Conservation (phyloP, 2,113 vertebrate species). For the Suricata suricatta region DNA sequence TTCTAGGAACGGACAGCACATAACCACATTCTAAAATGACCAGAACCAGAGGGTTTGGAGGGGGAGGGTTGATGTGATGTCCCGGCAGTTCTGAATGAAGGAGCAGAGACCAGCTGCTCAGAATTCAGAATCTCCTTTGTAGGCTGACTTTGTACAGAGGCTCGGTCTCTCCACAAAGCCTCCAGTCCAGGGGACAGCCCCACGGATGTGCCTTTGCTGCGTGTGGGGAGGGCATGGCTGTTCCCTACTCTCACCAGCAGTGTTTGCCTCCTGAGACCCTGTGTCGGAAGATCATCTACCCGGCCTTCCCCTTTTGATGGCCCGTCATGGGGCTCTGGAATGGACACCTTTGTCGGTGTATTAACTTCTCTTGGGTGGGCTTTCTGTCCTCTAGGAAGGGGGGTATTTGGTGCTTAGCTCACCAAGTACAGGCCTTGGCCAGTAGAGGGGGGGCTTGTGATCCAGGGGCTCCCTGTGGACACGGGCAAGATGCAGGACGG, state of each 20-base stretch:
- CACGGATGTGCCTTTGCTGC: accelerated
- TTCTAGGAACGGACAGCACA: too few species aligned
- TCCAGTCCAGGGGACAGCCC: neutral
- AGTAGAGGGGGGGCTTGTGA: neutral
- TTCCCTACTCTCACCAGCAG: accelerated
- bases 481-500: accelerated
- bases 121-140: neutral
- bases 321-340: neutral
- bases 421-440: neutral
- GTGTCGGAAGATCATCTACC: neutral
- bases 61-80: neutral
- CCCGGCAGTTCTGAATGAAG: too few species aligned
- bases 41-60: accelerated
- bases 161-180: accelerated
- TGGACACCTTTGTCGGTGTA: too few species aligned
- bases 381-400: neutral
- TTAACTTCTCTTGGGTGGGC: neutral
- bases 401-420: neutral
- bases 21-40: too few species aligned
- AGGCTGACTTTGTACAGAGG: neutral
- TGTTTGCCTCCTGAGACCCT: neutral
- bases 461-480: neutral
- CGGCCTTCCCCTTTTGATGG: too few species aligned
- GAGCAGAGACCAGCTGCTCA: neutral
- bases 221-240: too few species aligned